phyloP scores from a whole-genome alignment of 2,113 vertebrate genomes.

The Daboia siamensis region DNA sequence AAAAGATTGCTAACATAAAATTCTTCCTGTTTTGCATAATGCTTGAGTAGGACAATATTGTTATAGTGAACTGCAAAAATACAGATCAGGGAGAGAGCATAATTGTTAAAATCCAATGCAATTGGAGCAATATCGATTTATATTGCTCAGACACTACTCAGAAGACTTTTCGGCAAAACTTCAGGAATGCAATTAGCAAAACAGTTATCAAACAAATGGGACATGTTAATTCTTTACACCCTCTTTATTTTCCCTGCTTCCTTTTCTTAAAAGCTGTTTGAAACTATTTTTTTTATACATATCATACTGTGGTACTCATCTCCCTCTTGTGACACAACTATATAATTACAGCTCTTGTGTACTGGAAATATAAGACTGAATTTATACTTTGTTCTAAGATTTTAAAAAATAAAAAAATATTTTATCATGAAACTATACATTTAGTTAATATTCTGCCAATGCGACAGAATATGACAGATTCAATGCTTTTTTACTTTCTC shows the following conservation, averaged over 20 bases:
- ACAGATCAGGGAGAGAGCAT: background rate
- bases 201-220: background rate
- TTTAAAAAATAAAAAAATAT: background rate
- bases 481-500: background rate
- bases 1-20: background rate
- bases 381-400: background rate
- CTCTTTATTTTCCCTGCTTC: background rate
- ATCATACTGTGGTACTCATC: background rate
- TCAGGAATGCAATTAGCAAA: background rate
- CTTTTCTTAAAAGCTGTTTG: background rate
- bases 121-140: background rate
- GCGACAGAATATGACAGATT: no score
- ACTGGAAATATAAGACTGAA: background rate
- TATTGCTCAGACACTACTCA: background rate
- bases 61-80: background rate
- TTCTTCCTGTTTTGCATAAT: background rate
- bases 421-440: background rate
- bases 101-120: background rate
- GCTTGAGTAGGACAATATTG: background rate
- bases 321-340: background rate
- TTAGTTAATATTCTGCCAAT: background rate
- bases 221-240: background rate
- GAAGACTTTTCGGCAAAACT: background rate
- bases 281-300: background rate
- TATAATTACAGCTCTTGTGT: background rate